A percentile compares a stretch with the other conserved stretches of the same genome.
Conservation (phyloP, 1,140 invertebrate genomes). For the Drosophila orosa region DNA sequence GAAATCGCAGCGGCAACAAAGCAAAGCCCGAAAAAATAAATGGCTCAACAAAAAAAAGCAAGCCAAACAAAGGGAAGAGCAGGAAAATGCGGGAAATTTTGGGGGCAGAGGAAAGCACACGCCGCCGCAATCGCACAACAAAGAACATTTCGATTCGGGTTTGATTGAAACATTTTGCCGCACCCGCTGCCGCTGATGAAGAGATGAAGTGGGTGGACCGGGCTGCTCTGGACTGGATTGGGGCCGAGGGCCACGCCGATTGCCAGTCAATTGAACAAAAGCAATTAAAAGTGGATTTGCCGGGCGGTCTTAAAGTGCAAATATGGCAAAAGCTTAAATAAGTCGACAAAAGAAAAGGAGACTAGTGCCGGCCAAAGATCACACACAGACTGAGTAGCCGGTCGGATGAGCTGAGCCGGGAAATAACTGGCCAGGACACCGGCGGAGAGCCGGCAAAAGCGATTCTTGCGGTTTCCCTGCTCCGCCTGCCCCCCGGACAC, state of each 20-base stretch:
- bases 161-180: slow-evolving; percentile 60
- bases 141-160: slow-evolving; percentile 48
- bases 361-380: slow-evolving; percentile 11
- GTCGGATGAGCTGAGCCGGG: slow-evolving; percentile 16
- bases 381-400: slow-evolving; percentile 8
- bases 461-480: slow-evolving; percentile 67
- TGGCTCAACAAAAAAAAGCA: slow-evolving; percentile 22
- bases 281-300: slow-evolving; percentile 84
- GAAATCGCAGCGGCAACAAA: slow-evolving; percentile 53
- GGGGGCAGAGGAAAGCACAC: not conserved
- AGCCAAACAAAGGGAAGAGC: slow-evolving; percentile 28
- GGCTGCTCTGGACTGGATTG: not conserved
- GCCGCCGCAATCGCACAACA: slow-evolving; percentile 48
- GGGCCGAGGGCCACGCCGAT: slow-evolving; percentile 42
- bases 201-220: slow-evolving; percentile 24
- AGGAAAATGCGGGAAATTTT: slow-evolving; percentile 12
- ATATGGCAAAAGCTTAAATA: slow-evolving; percentile 76
- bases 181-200: slow-evolving; percentile 30
- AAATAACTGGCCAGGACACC: slow-evolving; percentile 18
- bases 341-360: slow-evolving; percentile 53
- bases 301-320: slow-evolving; percentile 70
- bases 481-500: slow-evolving; percentile 34
- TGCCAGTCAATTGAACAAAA: slow-evolving; percentile 84
- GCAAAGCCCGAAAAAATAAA: slow-evolving; percentile 42
- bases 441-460: slow-evolving; percentile 27